Evolutionary conservation across 2,888 invertebrate genomes (phyloP), one percentile per base, ranked within the genome.

Genomic region (Latheticus oryzae): DNA sequence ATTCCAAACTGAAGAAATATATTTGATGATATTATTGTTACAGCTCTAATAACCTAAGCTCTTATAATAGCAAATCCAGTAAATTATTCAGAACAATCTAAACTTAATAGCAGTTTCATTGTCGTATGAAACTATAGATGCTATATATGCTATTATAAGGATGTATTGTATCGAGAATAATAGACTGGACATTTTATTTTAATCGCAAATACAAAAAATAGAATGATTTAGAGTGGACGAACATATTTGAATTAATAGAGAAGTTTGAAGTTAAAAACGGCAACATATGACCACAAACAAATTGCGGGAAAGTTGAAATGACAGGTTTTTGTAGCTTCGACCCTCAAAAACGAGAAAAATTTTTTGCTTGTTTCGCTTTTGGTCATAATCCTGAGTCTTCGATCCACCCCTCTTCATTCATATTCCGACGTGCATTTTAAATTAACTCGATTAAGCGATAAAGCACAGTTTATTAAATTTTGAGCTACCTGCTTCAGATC

Each of bases 61-160:
- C n/a, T 21, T 47, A 47, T 47, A 33, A 33, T 24, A 24, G 24
- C 35, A 47, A 47, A 47, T 47, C 47, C 11, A 23, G 23, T 47
- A 47, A 47, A 47, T 47, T 47, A 47, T 47, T 35, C 47, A 5
- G 24, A 35, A 47, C 33, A 12, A 24, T 24, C 35, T 35, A 33
- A 19, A 16, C 16, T 19, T 13, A 24, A 17, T 28, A 7, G 13
- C n/a, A 32, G 19, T 9, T 12, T 32, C 23, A 47, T 47, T 47
- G 33, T 47, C 30, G 15, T 9, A 16, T 3, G 5, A n/a, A 28
- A 11, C 16, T 32, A 47, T 9, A 33, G 17, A 23, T 23, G 33
- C 48, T 23, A 19, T 35, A 5, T 43, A 13, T 7, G 43, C 30
- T 12, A 17, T 30, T 42, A 15, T 15, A 42, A 11, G 1, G 35